A percentile compares a stretch with the other conserved stretches of the same genome.
Evolutionary conservation across 2,888 invertebrate species (phyloP).

Genomic region (Catonia carolina): DNA sequence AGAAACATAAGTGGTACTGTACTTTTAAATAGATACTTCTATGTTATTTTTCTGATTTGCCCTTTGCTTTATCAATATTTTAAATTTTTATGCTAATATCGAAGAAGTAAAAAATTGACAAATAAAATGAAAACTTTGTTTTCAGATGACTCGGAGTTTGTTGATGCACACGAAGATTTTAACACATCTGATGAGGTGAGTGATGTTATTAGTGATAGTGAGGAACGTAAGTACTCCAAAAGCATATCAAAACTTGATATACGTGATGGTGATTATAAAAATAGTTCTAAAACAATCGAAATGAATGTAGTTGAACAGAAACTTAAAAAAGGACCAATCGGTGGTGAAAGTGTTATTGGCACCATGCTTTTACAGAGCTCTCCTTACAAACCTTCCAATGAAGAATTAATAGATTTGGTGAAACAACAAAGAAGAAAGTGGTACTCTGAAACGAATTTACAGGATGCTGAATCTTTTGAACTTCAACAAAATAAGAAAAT

Average conservation of each 20-base stretch:
- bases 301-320: conserved; percentile 4
- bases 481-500: background rate
- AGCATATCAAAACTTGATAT: conserved; percentile 30
- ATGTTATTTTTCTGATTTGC: no score
- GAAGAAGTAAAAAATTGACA: no score
- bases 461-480: background rate
- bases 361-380: conserved; percentile 1
- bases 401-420: background rate
- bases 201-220: conserved; percentile 26
- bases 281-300: background rate
- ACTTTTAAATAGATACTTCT: no score
- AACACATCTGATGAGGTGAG: conserved; percentile 33
- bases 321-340: background rate
- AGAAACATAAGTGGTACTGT: no score
- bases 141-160: conserved; percentile 24
- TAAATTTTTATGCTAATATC: no score
- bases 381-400: background rate
- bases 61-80: no score
- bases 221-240: conserved; percentile 25
- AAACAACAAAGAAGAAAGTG: conserved; percentile 6
- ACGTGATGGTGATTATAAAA: background rate
- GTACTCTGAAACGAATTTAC: conserved; percentile 1
- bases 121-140: no score
- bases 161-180: conserved; percentile 27
- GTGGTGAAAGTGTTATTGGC: background rate